These are phyloP conservation scores for Allacma fusca DNA, from an alignment of 2,888 invertebrate species.

Conservation along the genomic window DNA sequence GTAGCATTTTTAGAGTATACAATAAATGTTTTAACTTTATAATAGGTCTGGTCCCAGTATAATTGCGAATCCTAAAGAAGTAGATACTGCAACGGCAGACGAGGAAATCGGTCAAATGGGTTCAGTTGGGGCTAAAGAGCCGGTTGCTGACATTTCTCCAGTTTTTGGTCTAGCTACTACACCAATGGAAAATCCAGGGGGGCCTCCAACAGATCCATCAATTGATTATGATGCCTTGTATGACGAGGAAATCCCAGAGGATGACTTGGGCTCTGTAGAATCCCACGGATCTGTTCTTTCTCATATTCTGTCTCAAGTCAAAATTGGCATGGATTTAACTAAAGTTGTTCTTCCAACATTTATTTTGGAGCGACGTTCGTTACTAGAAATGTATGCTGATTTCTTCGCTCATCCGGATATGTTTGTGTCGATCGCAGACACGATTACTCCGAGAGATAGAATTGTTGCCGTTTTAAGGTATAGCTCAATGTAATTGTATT, in stretches of 20 bases:
- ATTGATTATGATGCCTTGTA: slow-evolving; percentile 60
- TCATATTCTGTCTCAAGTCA: slow-evolving; percentile 95
- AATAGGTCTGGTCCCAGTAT: too few relatives aligned
- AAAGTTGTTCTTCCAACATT: slow-evolving; percentile 99
- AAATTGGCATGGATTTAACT: slow-evolving; percentile 99
- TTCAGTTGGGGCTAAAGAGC: slow-evolving; percentile 8
- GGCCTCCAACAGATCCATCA: slow-evolving; percentile 16
- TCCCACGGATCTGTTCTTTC: slow-evolving; percentile 96
- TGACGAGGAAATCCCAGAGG: slow-evolving; percentile 57
- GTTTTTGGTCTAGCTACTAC: not conserved
- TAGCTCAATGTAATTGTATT: not conserved
- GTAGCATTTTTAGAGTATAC: too few relatives aligned
- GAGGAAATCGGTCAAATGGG: too few relatives aligned
- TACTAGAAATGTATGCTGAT: slow-evolving; percentile 99
- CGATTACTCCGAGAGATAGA: slow-evolving; percentile 82
- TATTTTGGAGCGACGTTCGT: slow-evolving; percentile 94
- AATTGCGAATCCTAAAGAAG: too few relatives aligned
- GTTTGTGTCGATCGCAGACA: slow-evolving; percentile 82
- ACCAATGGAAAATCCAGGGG: not conserved
- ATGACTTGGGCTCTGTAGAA: slow-evolving; percentile 82
- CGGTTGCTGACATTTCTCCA: not conserved
- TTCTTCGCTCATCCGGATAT: slow-evolving; percentile 95
- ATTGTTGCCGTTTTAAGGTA: slow-evolving; percentile 85
- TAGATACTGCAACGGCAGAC: too few relatives aligned
- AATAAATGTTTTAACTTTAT: too few relatives aligned